These are phyloP conservation scores for Thymelicus lineola DNA, from an alignment of 2,888 invertebrate genomes.

Conservation along the genomic window DNA sequence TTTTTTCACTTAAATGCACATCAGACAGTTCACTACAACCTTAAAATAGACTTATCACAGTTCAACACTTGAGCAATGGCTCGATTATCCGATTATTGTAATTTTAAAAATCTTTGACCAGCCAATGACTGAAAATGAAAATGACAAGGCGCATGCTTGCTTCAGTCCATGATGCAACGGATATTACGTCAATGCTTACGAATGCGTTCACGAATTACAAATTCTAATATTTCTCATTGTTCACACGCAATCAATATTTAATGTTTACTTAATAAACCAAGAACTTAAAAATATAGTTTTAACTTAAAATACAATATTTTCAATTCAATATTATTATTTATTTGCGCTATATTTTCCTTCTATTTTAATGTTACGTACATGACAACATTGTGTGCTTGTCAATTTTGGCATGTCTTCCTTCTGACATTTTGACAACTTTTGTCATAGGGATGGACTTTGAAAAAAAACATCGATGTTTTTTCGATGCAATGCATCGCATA, in stretches of 20 bases:
- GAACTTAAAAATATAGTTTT: too few species aligned
- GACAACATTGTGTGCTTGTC: too few species aligned
- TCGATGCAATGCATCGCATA: too few species aligned
- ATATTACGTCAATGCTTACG: slow-evolving; percentile 83
- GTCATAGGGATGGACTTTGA: too few species aligned
- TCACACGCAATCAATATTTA: neutral
- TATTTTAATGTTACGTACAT: too few species aligned
- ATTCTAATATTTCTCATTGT: neutral
- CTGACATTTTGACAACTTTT: slow-evolving; percentile 5
- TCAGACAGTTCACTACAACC: slow-evolving; percentile 83
- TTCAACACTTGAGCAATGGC: slow-evolving; percentile 79
- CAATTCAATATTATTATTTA: too few species aligned
- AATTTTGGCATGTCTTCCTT: neutral
- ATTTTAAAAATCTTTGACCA: slow-evolving; percentile 79
- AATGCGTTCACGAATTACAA: slow-evolving; percentile 44
- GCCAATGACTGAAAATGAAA: slow-evolving; percentile 77
- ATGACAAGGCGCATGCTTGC: slow-evolving; percentile 85
- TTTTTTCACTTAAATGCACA: slow-evolving; percentile 79
- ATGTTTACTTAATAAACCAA: too few species aligned
- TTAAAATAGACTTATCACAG: slow-evolving; percentile 78
- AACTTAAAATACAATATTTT: too few species aligned
- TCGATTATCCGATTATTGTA: slow-evolving; percentile 76
- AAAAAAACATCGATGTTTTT: too few species aligned
- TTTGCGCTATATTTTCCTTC: too few species aligned
- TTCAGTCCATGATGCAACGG: slow-evolving; percentile 86